Evolutionary conservation across 1,140 invertebrate genomes (phyloP).

Genomic region (Pseudoatta argentina): DNA sequence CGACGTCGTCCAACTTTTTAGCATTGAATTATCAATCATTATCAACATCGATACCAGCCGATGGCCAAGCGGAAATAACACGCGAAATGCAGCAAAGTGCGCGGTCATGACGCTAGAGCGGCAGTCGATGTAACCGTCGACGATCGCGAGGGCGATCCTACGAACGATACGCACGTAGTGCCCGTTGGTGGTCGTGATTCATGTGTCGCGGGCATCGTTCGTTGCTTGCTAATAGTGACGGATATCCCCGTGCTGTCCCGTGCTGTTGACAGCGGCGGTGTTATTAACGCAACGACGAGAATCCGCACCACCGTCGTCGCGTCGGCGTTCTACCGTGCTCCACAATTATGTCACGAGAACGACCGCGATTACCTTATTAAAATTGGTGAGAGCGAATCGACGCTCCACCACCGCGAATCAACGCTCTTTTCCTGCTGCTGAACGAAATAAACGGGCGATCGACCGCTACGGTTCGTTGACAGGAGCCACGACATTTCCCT

Average conservation of each 20-base stretch:
- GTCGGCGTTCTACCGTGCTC: neutral
- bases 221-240: neutral
- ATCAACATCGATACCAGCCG: neutral
- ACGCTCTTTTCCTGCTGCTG: neutral
- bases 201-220: slow-evolving; percentile 17
- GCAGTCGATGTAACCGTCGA: neutral
- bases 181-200: slow-evolving; percentile 27
- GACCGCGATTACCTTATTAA: neutral
- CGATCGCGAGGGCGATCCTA: neutral
- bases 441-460: neutral
- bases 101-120: neutral
- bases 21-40: too few species aligned
- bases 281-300: slow-evolving; percentile 8
- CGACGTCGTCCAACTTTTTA: too few species aligned
- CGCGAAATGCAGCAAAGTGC: too few species aligned
- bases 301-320: neutral
- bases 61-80: neutral
- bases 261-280: neutral
- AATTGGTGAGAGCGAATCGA: neutral
- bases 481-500: slow-evolving; percentile 2
- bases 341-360: slow-evolving; percentile 55
- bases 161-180: neutral
- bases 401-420: neutral
- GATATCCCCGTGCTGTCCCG: slow-evolving; percentile 23
- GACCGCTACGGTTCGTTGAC: slow-evolving; percentile 19